phyloP scores from a whole-genome alignment of 2,113 vertebrate species.

The Climacteris rufus region DNA sequence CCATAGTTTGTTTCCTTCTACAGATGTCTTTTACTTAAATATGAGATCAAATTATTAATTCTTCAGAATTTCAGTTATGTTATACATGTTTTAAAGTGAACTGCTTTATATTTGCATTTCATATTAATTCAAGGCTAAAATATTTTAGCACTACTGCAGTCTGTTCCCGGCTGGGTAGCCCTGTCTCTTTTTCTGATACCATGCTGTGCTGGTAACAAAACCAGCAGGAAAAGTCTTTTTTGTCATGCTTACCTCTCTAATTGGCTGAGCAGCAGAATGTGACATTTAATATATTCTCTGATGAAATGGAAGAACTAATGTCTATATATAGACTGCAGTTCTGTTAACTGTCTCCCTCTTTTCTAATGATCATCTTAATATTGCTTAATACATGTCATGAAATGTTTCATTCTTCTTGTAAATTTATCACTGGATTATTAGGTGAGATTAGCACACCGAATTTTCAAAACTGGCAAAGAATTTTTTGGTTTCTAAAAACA shows the following conservation, averaged over 20 bases:
- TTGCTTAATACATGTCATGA: not conserved
- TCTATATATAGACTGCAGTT: conserved; percentile 32
- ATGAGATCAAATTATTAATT: not conserved
- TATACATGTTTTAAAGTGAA: not conserved
- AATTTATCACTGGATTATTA: not conserved
- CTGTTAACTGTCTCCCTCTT: not conserved
- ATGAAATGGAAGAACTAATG: conserved; percentile 15
- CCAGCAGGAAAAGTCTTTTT: conserved; percentile 42
- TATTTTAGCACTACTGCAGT: not conserved
- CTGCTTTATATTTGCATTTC: not conserved
- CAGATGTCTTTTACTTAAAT: not conserved
- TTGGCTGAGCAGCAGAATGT: conserved; percentile 50
- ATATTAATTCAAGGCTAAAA: not conserved
- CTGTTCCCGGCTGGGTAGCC: not conserved
- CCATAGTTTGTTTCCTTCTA: not conserved
- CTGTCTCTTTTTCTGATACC: not conserved
- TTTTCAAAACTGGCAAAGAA: not conserved
- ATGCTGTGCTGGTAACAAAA: conserved; percentile 42
- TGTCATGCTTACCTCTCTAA: conserved; percentile 40
- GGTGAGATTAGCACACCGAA: not conserved
- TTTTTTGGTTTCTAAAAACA: not conserved
- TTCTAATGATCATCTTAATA: not conserved
- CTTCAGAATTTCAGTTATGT: not conserved
- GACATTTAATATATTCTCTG: conserved; percentile 49
- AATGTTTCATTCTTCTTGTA: not conserved